Base-by-base conservation (phyloP, 1,140 invertebrate genomes). In the Hypothenemus hampei region DNA sequence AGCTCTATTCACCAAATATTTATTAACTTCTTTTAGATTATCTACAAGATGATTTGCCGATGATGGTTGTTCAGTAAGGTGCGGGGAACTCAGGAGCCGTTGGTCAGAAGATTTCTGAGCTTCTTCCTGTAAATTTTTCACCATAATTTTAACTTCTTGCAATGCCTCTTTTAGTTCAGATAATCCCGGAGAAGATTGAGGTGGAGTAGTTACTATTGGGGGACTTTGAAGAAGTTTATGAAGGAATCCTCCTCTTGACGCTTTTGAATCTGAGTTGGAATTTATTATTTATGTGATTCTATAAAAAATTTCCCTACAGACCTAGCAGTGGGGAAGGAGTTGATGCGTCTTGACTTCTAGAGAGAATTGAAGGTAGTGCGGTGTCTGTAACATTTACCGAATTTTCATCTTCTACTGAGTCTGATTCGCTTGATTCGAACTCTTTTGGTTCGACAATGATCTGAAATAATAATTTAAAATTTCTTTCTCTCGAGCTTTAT, bases 51-150 rank as follows among this genome's bases (percentile, higher is more conserved):
- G 35, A 18, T 13, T 7, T 5, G 53, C 44, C 21, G 6, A 16
- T 23, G 7, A 7, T 7, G 29, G 10, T 21, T 11, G 6, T 3
- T 24, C 18, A 13, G 11, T 2, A 15, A 15, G 11, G 23, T 40
- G 18, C 1, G 45, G 13, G 3, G 24, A 18, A 7, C 36, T 33
- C 11, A 54, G 21, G 5, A 57, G 33, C 7, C 36, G 21, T 4
- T 51, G 37, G 24, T 50, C 39, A 6, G 47, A 35, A 21, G 44
- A 29, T n/a, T 51, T 50, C n/a, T 26, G 1, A 7, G 55, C 22
- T 15, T 57, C 55, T 20, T 51, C 47, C 45, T 56, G 55, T 5
- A 57, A 50, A n/a, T 36, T 37, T 37, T 50, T 50, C 0, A 57
- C 40, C 39, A 57, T 50, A 2, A 21, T 8, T 37, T 57, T 50